phyloP scores from a whole-genome alignment of 2,888 invertebrate species.

The Corbicula japonica region DNA sequence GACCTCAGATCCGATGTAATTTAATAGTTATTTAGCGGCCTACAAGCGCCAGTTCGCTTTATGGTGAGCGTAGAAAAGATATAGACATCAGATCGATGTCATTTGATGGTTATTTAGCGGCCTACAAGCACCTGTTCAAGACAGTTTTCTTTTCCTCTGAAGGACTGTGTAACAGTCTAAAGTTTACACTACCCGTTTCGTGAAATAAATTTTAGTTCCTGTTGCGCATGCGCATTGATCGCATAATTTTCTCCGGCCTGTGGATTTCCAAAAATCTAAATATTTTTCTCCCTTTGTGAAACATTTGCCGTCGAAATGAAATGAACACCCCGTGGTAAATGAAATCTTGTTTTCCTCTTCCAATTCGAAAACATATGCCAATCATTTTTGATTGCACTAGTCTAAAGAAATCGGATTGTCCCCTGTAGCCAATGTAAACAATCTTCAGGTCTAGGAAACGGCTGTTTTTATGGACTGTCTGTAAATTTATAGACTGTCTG shows the following conservation, averaged over 20 bases:
- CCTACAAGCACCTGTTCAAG: no score
- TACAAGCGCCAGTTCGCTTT: no score
- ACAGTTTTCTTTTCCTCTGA: no score
- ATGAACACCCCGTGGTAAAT: neutral
- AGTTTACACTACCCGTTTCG: no score
- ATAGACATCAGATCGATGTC: no score
- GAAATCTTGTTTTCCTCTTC: neutral
- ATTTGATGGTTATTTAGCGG: no score
- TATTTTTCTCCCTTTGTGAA: neutral
- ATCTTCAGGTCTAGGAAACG: neutral
- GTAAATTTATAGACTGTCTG: neutral
- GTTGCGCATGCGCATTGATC: constrained; percentile 14
- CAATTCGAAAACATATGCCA: neutral
- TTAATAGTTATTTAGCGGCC: no score
- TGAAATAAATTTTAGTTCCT: neutral
- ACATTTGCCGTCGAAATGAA: neutral
- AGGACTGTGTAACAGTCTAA: no score
- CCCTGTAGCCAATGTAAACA: constrained; percentile 43
- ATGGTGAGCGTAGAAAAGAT: no score
- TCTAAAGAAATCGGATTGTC: neutral
- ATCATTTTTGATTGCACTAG: neutral
- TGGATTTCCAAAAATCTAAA: neutral
- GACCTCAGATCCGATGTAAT: no score
- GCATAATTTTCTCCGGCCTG: constrained; percentile 18
- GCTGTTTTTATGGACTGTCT: no score